Base-by-base conservation (phyloP, 2,113 vertebrate genomes). In the Oncorhynchus nerka region DNA sequence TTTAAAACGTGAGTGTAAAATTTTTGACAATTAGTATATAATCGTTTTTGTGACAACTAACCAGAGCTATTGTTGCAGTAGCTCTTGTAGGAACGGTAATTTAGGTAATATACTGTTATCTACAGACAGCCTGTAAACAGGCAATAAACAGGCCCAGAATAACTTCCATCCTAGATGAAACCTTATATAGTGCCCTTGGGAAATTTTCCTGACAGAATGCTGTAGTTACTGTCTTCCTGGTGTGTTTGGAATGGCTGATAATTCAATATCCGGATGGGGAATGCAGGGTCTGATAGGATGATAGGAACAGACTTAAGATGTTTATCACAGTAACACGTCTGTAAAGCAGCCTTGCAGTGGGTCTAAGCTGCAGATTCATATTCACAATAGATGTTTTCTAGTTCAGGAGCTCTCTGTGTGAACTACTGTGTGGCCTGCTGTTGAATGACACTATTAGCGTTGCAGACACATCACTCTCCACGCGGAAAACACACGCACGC, bases 181-280 rank as follows among this genome's bases (percentile, higher is more conserved):
- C 51, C 3, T 57, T 57, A 57, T 57, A 57, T 6, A n/a, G n/a
- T 34, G 39, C 78, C 68, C 61, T 66, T 22, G 73, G 73, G 73
- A 75, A 75, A 79, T 79, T 71, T 79, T 65, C 45, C 55, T 19
- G 59, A 75, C 62, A 71, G 67, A 59, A n/a, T n/a, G 26, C 30
- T 20, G 57, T 71, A 49, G 67, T 65, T 65, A 66, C 75, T 61
- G 26, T 68, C 45, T 12, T 75, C 26, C 66, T 15, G 55, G 39
- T 71, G 70, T 79, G 70, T 75, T 59, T 71, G 49, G 66, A 64
- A 55, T 71, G 59, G 45, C 67, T 49, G 70, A 70, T 51, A 28
- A 75, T 75, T 79, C 78, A 71, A 75, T 66, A 75, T 13, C 51
- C 3, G 3, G 51, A 55, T 28, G 65, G 51, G 68, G 72, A 55